Conservation (phyloP, 2,113 vertebrate species). For the Crotalus tigris region DNA sequence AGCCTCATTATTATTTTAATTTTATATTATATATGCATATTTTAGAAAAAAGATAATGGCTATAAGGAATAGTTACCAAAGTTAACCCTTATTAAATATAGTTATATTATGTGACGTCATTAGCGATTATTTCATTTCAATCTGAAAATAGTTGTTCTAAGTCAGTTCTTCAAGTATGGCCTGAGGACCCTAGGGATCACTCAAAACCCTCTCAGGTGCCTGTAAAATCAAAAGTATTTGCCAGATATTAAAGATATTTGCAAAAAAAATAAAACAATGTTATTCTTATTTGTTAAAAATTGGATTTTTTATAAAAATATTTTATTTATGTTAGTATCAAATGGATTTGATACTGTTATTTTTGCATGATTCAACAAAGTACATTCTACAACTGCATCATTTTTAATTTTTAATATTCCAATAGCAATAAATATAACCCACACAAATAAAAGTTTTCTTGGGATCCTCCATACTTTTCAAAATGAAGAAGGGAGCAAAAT, state of each 20-base stretch:
- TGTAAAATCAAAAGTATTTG: neutral
- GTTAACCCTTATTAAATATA: neutral
- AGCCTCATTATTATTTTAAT: neutral
- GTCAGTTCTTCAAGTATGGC: neutral
- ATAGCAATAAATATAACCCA: neutral
- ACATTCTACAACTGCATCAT: neutral
- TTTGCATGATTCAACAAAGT: neutral
- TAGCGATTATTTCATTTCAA: neutral
- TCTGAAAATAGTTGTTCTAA: neutral
- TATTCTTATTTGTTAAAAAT: neutral
- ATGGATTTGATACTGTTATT: neutral
- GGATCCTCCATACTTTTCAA: neutral
- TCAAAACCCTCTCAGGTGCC: neutral
- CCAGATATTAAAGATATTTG: neutral
- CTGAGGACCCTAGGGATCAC: neutral
- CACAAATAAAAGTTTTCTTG: neutral
- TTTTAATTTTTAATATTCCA: neutral
- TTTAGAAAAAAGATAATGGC: neutral
- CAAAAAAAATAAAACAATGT: neutral
- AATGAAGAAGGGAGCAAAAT: neutral
- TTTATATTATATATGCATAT: neutral
- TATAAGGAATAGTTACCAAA: neutral
- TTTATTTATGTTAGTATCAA: neutral
- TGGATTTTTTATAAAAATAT: neutral
- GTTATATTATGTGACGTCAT: neutral